Base-by-base conservation (phyloP, 2,113 vertebrate genomes). In the Bufo gargarizans region DNA sequence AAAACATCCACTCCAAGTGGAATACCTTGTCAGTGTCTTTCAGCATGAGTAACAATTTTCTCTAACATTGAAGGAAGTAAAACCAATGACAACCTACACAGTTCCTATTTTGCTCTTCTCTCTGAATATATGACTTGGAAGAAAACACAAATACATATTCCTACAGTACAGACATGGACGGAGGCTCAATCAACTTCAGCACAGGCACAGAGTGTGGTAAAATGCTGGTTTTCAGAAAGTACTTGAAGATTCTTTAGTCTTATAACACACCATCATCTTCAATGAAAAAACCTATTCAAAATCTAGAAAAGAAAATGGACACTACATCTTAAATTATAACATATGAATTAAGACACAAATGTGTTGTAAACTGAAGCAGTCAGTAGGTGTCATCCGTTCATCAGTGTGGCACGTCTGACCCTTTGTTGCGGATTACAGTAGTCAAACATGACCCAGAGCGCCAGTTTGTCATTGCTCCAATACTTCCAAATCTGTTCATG, bases 221-320 rank as follows among this genome's bases (percentile, higher is more conserved):
- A 88, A 82, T 82, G 86, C 86, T 82, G 86, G 86, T 88, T 49
- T 88, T 78, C 19, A 86, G n/a, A 49, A 61, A 78, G 65, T 53
- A 71, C 63, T 69, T 53, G 82, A 84, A 53, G 55, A 82, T 69
- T 65, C 43, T 55, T 71, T 49, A 84, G 61, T 69, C 65, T 47
- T 67, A 81, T 53, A 67, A 83, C 61, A 53, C 59, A 84, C n/a
- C n/a, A 71, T 22, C 4, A 69, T 71, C 63, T 71, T 84, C 13
- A 84, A 65, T 16, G 50, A 84, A 71, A 67, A 84, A 84, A 33
- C 20, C 65, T 84, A 84, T 71, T 71, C 6, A 69, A 71, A 8
- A 49, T 11, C 19, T 69, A 83, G 10, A 67, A 84, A 4, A 61
- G 4, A 6, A 53, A 22, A 50, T n/a, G 61, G 61, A 82, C 59